These are phyloP conservation scores for Caerostris darwini DNA, from an alignment of 1,140 invertebrate species.

Conservation along the genomic window DNA sequence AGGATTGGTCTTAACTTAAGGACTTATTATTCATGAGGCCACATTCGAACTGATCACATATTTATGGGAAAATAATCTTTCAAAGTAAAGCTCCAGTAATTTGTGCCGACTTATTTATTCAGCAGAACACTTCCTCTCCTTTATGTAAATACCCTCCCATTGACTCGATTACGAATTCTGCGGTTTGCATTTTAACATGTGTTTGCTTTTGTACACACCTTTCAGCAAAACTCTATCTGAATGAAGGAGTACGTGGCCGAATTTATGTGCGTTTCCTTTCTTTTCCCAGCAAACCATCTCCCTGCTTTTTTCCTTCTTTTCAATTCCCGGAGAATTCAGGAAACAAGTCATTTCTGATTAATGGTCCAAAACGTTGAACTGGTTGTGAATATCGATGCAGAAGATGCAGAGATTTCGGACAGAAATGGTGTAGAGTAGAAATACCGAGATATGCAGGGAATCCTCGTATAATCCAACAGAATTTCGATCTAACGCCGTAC, in stretches of 20 bases:
- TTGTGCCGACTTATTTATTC: background rate
- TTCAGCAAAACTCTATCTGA: background rate
- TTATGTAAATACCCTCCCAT: slow-evolving; percentile 15
- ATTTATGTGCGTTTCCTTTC: background rate
- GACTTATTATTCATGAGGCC: background rate
- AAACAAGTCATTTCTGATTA: slow-evolving; percentile 27
- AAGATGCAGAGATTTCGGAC: background rate
- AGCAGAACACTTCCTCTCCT: background rate
- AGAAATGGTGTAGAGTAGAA: background rate
- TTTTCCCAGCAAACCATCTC: background rate
- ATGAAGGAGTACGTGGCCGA: background rate
- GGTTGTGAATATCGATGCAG: background rate
- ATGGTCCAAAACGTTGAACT: background rate
- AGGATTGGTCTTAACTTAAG: background rate
- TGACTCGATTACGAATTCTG: slow-evolving; percentile 19
- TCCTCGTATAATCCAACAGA: too few relatives aligned
- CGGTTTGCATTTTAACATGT: background rate
- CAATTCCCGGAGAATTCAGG: background rate
- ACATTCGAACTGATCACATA: background rate
- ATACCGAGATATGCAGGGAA: too few relatives aligned
- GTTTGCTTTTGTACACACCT: slow-evolving; percentile 26
- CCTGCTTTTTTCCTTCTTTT: background rate
- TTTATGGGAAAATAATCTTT: slow-evolving; percentile 15
- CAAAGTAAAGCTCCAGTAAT: background rate
- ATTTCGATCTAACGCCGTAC: too few relatives aligned